phyloP scores from a whole-genome alignment of 2,797 vertebrate genomes.

The Knipowitschia caucasica region DNA sequence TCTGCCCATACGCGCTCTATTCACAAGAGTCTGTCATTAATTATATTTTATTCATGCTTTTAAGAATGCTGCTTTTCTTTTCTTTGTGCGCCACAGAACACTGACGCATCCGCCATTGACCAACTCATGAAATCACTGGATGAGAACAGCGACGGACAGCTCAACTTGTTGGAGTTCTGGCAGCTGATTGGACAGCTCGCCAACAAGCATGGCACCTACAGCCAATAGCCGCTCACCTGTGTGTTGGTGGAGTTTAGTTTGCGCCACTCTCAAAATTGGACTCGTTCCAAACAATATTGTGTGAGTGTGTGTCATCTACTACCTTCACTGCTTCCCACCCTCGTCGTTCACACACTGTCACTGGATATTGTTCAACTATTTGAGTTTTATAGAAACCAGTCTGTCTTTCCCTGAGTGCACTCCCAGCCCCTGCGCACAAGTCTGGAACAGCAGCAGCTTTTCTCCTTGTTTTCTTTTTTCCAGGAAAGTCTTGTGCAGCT shows the following conservation, averaged over 20 bases:
- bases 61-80: conserved; percentile 8
- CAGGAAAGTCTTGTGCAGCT: conserved; percentile 19
- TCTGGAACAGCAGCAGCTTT: conserved; percentile 12
- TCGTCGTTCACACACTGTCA: conserved; percentile 8
- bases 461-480: conserved; percentile 22
- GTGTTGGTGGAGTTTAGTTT: conserved; percentile 4
- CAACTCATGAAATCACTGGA: conserved; percentile 70
- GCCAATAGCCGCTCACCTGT: conserved; percentile 52
- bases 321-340: neutral
- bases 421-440: conserved; percentile 31
- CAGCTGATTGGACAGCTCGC: conserved; percentile 72
- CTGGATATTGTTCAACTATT: conserved; percentile 10
- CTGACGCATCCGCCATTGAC: conserved; percentile 50
- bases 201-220: conserved; percentile 54
- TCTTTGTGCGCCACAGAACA: conserved; percentile 57
- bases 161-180: conserved; percentile 75
- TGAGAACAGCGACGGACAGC: conserved; percentile 68
- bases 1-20: conserved; percentile 7
- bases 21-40: neutral
- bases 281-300: conserved; percentile 26
- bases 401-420: conserved; percentile 9
- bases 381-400: conserved; percentile 24
- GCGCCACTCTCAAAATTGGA: conserved; percentile 18
- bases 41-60: neutral
- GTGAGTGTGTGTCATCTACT: neutral